A percentile compares a stretch with the other conserved stretches of the same genome.
phyloP scores from a whole-genome alignment of 2,888 invertebrate genomes.

The Theristus sp. region DNA sequence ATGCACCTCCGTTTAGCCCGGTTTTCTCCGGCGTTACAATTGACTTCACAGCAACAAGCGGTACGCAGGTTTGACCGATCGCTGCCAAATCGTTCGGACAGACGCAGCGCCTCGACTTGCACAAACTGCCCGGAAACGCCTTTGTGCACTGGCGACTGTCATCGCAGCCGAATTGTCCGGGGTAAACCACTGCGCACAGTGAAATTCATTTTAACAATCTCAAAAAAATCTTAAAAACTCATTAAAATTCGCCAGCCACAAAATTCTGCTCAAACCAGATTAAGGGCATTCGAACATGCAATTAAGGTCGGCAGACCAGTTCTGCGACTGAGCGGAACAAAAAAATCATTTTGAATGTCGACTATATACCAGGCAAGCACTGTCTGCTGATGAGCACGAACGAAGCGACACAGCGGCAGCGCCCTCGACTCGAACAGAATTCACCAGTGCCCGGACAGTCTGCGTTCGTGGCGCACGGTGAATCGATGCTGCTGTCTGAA shows the following conservation, averaged over 20 bases:
- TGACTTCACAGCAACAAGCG: background rate
- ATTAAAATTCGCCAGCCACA: no score
- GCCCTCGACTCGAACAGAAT: slow-evolving; percentile 17
- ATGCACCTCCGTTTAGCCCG: no score
- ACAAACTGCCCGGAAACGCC: slow-evolving; percentile 19
- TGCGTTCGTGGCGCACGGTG: slow-evolving; percentile 13
- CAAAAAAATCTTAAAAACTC: background rate
- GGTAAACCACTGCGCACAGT: slow-evolving; percentile 17
- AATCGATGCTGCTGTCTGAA: slow-evolving; percentile 9
- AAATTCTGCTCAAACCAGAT: no score
- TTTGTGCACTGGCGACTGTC: slow-evolving; percentile 20
- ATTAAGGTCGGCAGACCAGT: no score
- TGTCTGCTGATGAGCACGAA: slow-evolving; percentile 16
- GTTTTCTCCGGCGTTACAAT: no score
- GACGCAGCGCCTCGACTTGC: slow-evolving; percentile 15
- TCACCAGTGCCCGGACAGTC: slow-evolving; percentile 23
- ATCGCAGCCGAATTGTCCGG: slow-evolving; percentile 21
- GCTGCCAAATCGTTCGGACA: slow-evolving; percentile 20
- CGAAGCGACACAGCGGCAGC: slow-evolving; percentile 19
- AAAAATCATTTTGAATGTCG: no score
- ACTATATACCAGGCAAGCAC: slow-evolving; percentile 21
- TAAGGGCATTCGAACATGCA: no score
- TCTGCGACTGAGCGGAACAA: no score
- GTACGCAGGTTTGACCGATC: slow-evolving; percentile 16
- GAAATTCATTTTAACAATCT: background rate